Base-by-base conservation (phyloP, 2,888 invertebrate species). In the Neelides folsomi region DNA sequence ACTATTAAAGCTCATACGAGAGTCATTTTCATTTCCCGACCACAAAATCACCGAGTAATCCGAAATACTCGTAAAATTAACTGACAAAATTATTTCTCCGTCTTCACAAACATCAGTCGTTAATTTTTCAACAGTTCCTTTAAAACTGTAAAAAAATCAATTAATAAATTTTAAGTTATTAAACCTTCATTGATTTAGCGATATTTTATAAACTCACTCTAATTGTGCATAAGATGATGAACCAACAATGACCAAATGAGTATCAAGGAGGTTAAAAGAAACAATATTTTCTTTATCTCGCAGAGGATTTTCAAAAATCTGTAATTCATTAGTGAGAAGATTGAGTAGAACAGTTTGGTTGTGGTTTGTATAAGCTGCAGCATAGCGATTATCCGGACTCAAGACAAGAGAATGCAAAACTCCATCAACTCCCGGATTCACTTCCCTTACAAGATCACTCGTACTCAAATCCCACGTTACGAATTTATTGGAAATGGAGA, bases 391-490 rank as follows among this genome's bases (percentile, higher is more conserved):
- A 69, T 95, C 93, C 0, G 89, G 86, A 57, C 93, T 93, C 5
- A 98, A 73, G 15, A 86, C 85, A 59, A 98, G 71, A 64, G 86
- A 85, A 71, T 92, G 90, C 86, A 95, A 89, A 63, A 97, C 94
- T 13, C 97, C 95, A 67, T 92, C 92, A 16, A 95, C 83, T 6
- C 84, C 83, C 0, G 95, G 95, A 68, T 90, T 88, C 0, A 90
- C 82, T 68, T 92, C 90, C 34, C 94, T 76, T 0, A 93, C 87
- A 68, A 95, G 77, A 71, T 97, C 97, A 49, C 94, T 94, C 0
- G 94, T 95, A 20, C 88, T 84, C 27, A 97, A 71, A 72, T 97
- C 95, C 85, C 94, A 97, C 35, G 95, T 94, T 60, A 97, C 90
- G 60, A 97, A 92, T 63, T 89, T 79, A 67, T 94, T 97, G 2